phyloP scores from a whole-genome alignment of 2,888 invertebrate genomes.

The Pachycephus smyrnensis region DNA sequence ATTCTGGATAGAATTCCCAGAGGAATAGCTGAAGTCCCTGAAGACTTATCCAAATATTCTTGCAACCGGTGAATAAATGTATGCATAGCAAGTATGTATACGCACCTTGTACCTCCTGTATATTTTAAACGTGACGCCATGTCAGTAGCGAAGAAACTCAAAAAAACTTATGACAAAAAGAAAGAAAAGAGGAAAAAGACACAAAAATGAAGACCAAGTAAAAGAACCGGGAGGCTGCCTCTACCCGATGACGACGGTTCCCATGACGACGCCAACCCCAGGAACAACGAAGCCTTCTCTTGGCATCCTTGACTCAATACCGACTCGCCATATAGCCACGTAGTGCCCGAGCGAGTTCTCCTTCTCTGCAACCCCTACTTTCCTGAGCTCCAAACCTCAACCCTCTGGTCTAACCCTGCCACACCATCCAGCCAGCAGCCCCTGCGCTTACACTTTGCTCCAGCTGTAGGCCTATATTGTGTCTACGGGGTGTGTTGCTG shows the following conservation, averaged over 20 bases:
- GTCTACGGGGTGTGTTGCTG: constrained; percentile 20
- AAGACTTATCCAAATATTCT: too few relatives aligned
- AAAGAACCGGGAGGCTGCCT: constrained; percentile 42
- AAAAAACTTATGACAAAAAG: neutral
- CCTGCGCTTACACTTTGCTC: constrained; percentile 38
- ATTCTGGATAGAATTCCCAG: too few relatives aligned
- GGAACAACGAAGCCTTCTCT: constrained; percentile 39
- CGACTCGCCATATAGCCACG: constrained; percentile 41
- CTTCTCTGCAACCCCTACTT: constrained; percentile 13
- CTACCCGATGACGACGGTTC: constrained; percentile 61
- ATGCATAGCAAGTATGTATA: too few relatives aligned
- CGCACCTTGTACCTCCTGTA: too few relatives aligned
- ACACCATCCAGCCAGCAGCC: neutral
- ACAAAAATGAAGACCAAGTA: neutral
- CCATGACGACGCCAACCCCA: constrained; percentile 63
- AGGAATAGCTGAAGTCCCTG: too few relatives aligned
- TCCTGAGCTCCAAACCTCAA: constrained; percentile 6
- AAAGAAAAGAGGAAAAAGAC: constrained; percentile 12
- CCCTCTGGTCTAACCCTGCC: neutral
- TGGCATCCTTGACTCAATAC: constrained; percentile 55
- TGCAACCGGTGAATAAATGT: too few relatives aligned
- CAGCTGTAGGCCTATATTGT: constrained; percentile 33
- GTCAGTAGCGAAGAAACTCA: too few relatives aligned
- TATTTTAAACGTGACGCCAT: too few relatives aligned
- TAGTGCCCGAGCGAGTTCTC: constrained; percentile 32